These are phyloP conservation scores for Ceratina australensis DNA, from an alignment of 1,140 invertebrate species.

Conservation along the genomic window DNA sequence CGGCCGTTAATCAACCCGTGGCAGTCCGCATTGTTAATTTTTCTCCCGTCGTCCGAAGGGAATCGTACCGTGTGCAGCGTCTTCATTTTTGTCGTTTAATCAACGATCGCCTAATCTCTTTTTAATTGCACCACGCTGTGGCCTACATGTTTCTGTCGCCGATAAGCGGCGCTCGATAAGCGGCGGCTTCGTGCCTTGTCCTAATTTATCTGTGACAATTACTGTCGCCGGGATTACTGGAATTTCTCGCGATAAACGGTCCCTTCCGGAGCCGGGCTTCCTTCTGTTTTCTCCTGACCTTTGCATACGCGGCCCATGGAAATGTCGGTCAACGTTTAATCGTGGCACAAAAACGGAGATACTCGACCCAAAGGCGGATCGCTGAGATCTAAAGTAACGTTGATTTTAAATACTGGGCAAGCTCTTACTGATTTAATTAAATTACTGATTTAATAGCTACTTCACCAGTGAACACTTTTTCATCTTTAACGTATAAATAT, in stretches of 20 bases:
- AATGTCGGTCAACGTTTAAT: slow-evolving; percentile 13
- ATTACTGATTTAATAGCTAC: no score
- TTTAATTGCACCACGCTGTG: slow-evolving; percentile 38
- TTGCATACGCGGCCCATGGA: not conserved
- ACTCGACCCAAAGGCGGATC: no score
- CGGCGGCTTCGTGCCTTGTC: slow-evolving; percentile 6
- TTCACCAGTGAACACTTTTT: no score
- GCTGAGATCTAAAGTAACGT: no score
- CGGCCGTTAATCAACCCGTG: slow-evolving; percentile 1
- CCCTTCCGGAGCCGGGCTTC: not conserved
- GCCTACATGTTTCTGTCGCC: slow-evolving; percentile 14
- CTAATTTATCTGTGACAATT: slow-evolving; percentile 45
- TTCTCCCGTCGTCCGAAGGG: not conserved
- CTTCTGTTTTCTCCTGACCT: not conserved
- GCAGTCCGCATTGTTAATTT: not conserved
- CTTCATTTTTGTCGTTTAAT: slow-evolving; percentile 23
- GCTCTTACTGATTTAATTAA: no score
- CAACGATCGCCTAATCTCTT: slow-evolving; percentile 43
- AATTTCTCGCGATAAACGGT: slow-evolving; percentile 39
- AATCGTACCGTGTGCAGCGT: no score
- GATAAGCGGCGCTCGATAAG: slow-evolving; percentile 45
- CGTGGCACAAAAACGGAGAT: not conserved
- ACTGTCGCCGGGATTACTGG: slow-evolving; percentile 39
- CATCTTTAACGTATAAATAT: no score
- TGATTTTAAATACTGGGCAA: no score